Base-by-base conservation (phyloP, 2,113 vertebrate genomes). In the Upupa epops region DNA sequence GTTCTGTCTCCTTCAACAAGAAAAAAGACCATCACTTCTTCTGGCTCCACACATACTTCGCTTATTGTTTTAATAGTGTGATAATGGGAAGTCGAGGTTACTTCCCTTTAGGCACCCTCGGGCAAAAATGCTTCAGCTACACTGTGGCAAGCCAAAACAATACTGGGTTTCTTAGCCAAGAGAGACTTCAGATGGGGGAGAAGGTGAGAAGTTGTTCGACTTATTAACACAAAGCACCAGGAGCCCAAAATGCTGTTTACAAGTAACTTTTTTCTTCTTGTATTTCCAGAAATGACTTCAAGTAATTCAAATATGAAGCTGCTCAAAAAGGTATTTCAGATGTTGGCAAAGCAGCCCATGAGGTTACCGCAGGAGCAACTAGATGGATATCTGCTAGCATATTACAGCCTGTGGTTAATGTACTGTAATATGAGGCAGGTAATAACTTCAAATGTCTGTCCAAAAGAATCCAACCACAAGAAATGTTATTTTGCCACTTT, bases 131-230 rank as follows among this genome's bases (percentile, higher is more conserved):
- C 26, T 79, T 66, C 29, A 55, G 29, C 21, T 51, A 34, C 48
- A 52, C 4, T 31, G 34, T 32, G 51, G 31, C 24, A 86, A 66
- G 18, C 68, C 85, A 77, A 83, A 92, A 70, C 60, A 90, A 85
- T 25, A n/a, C 13, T 3, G 8, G 7, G 17, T 52, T 82, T 71
- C 76, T 63, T 29, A 42, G 11, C 24, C 36, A 79, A 79, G 52
- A 58, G 0, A 65, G 17, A 73, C 20, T 18, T 66, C 28, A 56
- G 9, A 42, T 21, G 19, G 11, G 4, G 8, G 14, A 86, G 46
- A 65, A 24, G 11, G 5, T 79, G 31, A 45, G 66, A 64, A 75
- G 55, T 45, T 65, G 32, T 72, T 61, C n/a, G 59, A 92, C 34
- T 36, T 29, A 61, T 32, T 42, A 69, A 66, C 25, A 66, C 11